phyloP scores from a whole-genome alignment of 2,113 vertebrate species.

The Thymallus thymallus region DNA sequence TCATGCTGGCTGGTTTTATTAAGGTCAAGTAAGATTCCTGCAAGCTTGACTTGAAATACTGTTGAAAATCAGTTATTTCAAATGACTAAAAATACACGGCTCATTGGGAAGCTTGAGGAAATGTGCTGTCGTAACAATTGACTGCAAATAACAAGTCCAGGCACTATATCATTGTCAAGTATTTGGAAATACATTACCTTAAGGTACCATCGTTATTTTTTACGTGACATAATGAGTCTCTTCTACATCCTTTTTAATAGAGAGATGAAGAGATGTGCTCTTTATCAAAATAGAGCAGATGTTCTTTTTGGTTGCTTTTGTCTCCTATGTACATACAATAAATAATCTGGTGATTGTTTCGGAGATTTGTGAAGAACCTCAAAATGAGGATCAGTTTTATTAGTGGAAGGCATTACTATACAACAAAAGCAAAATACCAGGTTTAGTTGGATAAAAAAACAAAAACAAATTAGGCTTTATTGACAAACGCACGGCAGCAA shows the following conservation, averaged over 20 bases:
- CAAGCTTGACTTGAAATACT: constrained; percentile 94
- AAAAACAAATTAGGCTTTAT: constrained; percentile 92
- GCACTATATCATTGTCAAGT: constrained; percentile 66
- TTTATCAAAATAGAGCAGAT: constrained; percentile 34
- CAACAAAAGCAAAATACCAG: constrained; percentile 91
- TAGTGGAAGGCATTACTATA: constrained; percentile 59
- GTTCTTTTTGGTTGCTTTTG: constrained; percentile 28
- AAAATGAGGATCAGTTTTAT: constrained; percentile 64
- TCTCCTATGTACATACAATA: constrained; percentile 54
- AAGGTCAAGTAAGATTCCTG: constrained; percentile 94
- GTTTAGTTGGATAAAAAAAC: constrained; percentile 87
- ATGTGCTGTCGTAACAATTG: constrained; percentile 65
- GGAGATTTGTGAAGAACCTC: constrained; percentile 69
- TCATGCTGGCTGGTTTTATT: constrained; percentile 90
- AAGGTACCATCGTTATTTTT: constrained; percentile 64
- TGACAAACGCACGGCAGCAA: constrained; percentile 89
- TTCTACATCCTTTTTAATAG: constrained; percentile 65
- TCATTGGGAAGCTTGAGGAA: constrained; percentile 64
- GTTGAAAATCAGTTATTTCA: constrained; percentile 90
- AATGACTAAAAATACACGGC: constrained; percentile 67
- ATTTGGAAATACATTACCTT: constrained; percentile 75
- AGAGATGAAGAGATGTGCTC: constrained; percentile 53
- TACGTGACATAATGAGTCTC: constrained; percentile 60
- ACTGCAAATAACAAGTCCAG: constrained; percentile 63
- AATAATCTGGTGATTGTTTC: constrained; percentile 40